Evolutionary conservation across 1,140 invertebrate genomes (phyloP), one percentile per base, ranked within the genome.

Genomic region (Adelges cooleyi): DNA sequence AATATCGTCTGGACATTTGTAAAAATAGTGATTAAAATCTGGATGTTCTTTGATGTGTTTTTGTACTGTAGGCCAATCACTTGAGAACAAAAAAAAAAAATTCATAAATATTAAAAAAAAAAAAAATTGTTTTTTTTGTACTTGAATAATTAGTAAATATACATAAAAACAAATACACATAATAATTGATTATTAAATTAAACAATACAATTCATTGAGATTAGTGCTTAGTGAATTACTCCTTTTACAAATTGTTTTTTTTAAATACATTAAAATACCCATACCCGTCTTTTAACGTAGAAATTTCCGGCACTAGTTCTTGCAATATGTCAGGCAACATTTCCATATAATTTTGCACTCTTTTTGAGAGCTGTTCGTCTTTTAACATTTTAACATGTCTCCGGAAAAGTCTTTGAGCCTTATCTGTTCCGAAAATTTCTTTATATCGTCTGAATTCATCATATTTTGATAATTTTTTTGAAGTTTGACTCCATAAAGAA

Each of bases 381-480:
- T 90, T 87, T 20, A 94, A 76, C 71, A 88, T 86, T 71, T 88
- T 90, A 65, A 89, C 85, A 74, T 92, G 89, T 65, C 86, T 76
- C 66, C 86, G 79, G 73, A 93, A 93, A 52, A 90, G 77, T 72
- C 84, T 80, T 71, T 88, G 85, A 17, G 90, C 90, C 66, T 83
- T 83, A 71, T 92, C 90, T 68, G 89, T 81, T 27, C 90, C 92
- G 76, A 96, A 94, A 23, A 93, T 80, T 73, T 95, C 90, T 49
- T 92, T 86, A 74, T 92, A 95, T 69, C 87, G 86, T n/a, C 84
- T 80, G 80, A 90, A 95, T 72, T 95, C 92, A 59, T 88, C 86
- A 70, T 91, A 86, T 67, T 87, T 84, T 49, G 87, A 83, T 66
- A 96, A 78, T 75, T 92, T 90, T 74, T 92, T 93, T 66, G 84